These are phyloP conservation scores for Dolichallabes microphthalmus DNA, from an alignment of 2,113 vertebrate genomes.

Conservation along the genomic window DNA sequence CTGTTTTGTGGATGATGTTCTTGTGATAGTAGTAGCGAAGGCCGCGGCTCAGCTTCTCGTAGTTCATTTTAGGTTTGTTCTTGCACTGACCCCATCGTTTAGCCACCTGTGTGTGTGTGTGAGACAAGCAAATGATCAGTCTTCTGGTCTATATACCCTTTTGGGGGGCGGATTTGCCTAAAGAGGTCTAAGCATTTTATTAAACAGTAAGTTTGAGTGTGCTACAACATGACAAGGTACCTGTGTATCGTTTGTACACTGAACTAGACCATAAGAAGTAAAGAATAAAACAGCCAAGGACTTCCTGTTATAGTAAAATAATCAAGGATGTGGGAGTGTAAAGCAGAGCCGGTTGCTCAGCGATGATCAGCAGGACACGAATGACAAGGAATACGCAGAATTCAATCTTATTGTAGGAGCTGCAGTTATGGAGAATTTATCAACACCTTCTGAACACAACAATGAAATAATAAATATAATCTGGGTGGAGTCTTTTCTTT, in stretches of 20 bases:
- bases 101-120: slow-evolving; percentile 70
- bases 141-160: neutral
- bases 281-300: neutral
- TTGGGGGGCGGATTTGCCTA: neutral
- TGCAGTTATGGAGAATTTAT: neutral
- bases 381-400: neutral
- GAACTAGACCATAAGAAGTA: neutral
- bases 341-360: neutral
- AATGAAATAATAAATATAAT: neutral
- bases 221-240: neutral
- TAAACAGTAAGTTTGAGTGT: neutral
- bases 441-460: neutral
- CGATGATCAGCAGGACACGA: neutral
- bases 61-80: slow-evolving; percentile 87
- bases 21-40: slow-evolving; percentile 86
- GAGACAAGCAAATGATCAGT: neutral
- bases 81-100: slow-evolving; percentile 83
- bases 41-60: slow-evolving; percentile 84
- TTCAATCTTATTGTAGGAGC: neutral
- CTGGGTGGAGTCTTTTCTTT: neutral
- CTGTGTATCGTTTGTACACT: neutral
- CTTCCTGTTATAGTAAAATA: neutral
- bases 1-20: slow-evolving; percentile 85
- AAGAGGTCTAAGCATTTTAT: neutral
- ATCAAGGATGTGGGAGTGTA: neutral